These are phyloP conservation scores for Drosophila paramelanica DNA, from an alignment of 2,888 invertebrate species.

Conservation along the genomic window DNA sequence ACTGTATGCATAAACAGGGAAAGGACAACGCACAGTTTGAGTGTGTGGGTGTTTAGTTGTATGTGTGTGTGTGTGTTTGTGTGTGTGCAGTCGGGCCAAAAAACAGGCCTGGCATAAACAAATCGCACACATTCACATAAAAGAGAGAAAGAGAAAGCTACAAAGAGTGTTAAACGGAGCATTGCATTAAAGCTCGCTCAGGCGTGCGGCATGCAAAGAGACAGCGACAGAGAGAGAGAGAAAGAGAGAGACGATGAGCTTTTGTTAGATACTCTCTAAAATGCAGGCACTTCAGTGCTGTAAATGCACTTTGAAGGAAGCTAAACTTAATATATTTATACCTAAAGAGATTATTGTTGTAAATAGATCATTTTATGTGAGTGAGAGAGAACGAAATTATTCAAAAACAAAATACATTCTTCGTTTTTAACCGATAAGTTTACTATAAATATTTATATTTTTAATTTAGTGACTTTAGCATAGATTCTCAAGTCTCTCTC, in stretches of 20 bases:
- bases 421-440: too few relatives aligned
- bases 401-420: too few relatives aligned
- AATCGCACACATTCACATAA: conserved; percentile 37
- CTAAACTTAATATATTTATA: too few relatives aligned
- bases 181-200: conserved; percentile 40
- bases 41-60: conserved; percentile 6
- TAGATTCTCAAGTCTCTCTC: too few relatives aligned
- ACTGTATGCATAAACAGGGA: conserved; percentile 63
- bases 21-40: conserved; percentile 30
- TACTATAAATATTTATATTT: too few relatives aligned
- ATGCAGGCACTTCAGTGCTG: not conserved
- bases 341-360: too few relatives aligned
- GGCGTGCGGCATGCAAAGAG: conserved; percentile 19
- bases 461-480: too few relatives aligned
- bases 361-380: too few relatives aligned
- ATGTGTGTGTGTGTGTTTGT: conserved; percentile 12
- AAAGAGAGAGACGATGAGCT: conserved; percentile 1
- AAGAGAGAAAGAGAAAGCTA: not conserved
- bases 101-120: conserved; percentile 71
- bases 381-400: too few relatives aligned
- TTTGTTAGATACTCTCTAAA: conserved; percentile 19
- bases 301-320: not conserved
- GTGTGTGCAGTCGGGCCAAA: conserved; percentile 65
- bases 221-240: conserved; percentile 1
- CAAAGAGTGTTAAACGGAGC: not conserved